Base-by-base conservation (phyloP, 2,797 vertebrate genomes). In the Coregonus ussuriensis region DNA sequence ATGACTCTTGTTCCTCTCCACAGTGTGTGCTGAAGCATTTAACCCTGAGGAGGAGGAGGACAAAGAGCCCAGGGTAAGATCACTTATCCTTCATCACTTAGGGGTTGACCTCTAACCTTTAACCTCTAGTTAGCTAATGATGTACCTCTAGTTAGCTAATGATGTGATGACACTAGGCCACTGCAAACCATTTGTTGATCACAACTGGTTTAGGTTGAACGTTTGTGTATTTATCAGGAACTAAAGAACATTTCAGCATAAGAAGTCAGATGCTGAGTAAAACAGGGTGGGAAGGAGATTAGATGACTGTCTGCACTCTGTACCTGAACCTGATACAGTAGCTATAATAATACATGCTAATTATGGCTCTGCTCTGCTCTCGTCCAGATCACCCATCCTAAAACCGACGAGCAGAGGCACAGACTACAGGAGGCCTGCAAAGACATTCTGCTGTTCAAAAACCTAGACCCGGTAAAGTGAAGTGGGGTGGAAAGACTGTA, bases 31-130 rank as follows among this genome's bases (percentile, higher is more conserved):
- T 79, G 98, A 99, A 93, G 94, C 98, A 15, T 98, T 98, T 90
- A 98, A 99, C 90, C 98, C 98, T 65, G 98, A 99, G 81, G 98
- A 99, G 83, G 98, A 99, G 7, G 98, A 99, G 0, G 98, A 99
- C 7, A 91, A 95, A 84, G 98, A 99, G 84, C 95, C 96, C 83
- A 87, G 96, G 95, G 98, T 99, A 95, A 90, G 91, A 54, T 72
- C 16, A 14, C n/a, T 37, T 67, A 75, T 51, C 16, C 35, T 41
- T 51, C 35, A 51, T 47, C 56, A 62, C 56, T 62, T 3, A 21
- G 6, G 56, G 7, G 18, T n/a, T 21, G n/a, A 18, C 56, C 56
- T 59, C 18, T 47, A 47, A 47, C 41, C 9, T 47, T 62, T 21
- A 62, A 18, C n/a, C n/a, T 62, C n/a, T 7, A 62, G 56, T 18